Evolutionary conservation across 2,113 vertebrate species (phyloP).

Genomic region (Ammodytes dubius): DNA sequence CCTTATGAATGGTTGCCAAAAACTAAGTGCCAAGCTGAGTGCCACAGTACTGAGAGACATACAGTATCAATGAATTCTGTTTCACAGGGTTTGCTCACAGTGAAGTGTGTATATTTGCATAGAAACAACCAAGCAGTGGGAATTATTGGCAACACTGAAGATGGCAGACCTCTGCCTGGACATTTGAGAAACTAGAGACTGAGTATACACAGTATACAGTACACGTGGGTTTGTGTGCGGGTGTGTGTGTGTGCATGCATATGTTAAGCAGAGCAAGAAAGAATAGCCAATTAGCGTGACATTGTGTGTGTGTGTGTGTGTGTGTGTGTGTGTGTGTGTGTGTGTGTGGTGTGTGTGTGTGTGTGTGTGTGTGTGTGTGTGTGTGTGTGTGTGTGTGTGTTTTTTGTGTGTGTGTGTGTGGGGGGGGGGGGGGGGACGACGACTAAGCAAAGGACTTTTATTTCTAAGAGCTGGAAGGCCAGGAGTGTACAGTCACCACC

Average conservation of each 20-base stretch:
- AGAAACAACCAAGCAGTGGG: slow-evolving; percentile 21
- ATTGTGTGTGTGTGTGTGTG: slow-evolving; percentile 7
- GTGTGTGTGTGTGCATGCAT: neutral
- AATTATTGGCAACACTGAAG: slow-evolving; percentile 9
- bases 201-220: neutral
- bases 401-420: no score
- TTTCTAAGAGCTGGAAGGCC: slow-evolving; percentile 66
- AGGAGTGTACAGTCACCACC: slow-evolving; percentile 71
- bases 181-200: slow-evolving; percentile 8
- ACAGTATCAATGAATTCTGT: neutral
- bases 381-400: no score
- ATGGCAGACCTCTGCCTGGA: slow-evolving; percentile 7
- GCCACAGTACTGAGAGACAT: neutral
- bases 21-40: neutral
- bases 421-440: no score
- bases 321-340: slow-evolving; percentile 46
- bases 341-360: no score
- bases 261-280: neutral
- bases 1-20: neutral
- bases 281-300: slow-evolving; percentile 19
- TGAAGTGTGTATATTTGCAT: neutral
- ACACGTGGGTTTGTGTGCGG: neutral
- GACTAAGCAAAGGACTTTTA: slow-evolving; percentile 65
- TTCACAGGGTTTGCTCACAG: neutral
- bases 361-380: no score